Conservation (phyloP, 2,888 invertebrate genomes). For the Meteorus cinctellus region DNA sequence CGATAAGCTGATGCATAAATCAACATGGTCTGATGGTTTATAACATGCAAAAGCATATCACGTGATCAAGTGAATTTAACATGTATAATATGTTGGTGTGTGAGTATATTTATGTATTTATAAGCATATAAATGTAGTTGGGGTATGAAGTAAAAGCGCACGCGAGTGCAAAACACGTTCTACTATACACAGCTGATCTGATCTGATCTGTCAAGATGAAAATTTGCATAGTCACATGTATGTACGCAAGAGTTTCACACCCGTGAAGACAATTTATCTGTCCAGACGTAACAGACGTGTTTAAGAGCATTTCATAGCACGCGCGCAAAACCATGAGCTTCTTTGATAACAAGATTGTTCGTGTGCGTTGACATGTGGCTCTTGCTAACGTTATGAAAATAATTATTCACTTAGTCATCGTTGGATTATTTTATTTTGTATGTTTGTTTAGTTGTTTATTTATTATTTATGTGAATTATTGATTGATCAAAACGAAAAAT, state of each 20-base stretch:
- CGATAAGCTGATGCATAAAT: conserved; percentile 53
- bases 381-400: conserved; percentile 31
- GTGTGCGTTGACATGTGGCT: conserved; percentile 9
- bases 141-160: conserved; percentile 20
- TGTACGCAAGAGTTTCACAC: conserved; percentile 50
- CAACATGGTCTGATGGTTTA: conserved; percentile 55
- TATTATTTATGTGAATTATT: not conserved
- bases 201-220: conserved; percentile 29
- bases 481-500: not conserved
- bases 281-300: not conserved
- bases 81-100: conserved; percentile 21
- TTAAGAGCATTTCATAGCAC: conserved; percentile 17
- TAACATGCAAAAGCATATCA: conserved; percentile 28
- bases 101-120: not conserved
- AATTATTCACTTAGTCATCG: conserved; percentile 2
- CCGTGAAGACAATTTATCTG: conserved; percentile 52
- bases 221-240: conserved; percentile 39
- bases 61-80: conserved; percentile 8
- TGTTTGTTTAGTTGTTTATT: not conserved
- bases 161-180: conserved; percentile 28
- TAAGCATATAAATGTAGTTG: conserved; percentile 24
- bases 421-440: not conserved
- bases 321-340: conserved; percentile 39
- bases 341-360: conserved; percentile 28
- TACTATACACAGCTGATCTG: conserved; percentile 14